These are phyloP conservation scores for Mobula birostris DNA, from an alignment of 2,113 vertebrate species.

Conservation along the genomic window DNA sequence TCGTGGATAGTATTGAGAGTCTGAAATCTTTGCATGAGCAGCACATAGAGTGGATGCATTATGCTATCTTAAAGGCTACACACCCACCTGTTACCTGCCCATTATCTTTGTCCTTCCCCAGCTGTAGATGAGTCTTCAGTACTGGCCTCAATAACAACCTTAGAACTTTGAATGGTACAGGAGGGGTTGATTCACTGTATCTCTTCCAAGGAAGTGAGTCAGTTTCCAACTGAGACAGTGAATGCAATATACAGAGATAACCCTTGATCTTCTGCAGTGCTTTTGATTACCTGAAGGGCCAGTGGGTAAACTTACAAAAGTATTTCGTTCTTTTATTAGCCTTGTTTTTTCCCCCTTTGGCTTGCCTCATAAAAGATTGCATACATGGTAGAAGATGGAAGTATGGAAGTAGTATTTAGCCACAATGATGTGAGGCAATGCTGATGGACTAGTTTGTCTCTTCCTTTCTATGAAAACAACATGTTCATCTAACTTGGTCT, in stretches of 20 bases:
- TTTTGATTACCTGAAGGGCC: neutral
- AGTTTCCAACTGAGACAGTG: neutral
- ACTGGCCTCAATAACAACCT: too few relatives aligned
- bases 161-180: neutral
- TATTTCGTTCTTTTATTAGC: neutral
- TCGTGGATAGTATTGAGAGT: too few relatives aligned
- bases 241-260: neutral
- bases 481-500: neutral
- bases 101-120: too few relatives aligned
- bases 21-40: too few relatives aligned
- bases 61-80: too few relatives aligned
- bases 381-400: neutral
- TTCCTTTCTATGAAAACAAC: neutral
- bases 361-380: too few relatives aligned
- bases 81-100: too few relatives aligned
- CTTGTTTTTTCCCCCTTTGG: too few relatives aligned
- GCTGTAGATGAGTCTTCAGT: too few relatives aligned
- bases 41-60: too few relatives aligned
- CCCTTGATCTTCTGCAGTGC: neutral
- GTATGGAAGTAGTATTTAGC: neutral
- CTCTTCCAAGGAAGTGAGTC: neutral
- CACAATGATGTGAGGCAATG: neutral
- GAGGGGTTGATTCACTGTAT: neutral
- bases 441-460: neutral
- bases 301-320: neutral